These are phyloP conservation scores for Anas flavirostris DNA, from an alignment of 2,797 vertebrate genomes.

Conservation along the genomic window DNA sequence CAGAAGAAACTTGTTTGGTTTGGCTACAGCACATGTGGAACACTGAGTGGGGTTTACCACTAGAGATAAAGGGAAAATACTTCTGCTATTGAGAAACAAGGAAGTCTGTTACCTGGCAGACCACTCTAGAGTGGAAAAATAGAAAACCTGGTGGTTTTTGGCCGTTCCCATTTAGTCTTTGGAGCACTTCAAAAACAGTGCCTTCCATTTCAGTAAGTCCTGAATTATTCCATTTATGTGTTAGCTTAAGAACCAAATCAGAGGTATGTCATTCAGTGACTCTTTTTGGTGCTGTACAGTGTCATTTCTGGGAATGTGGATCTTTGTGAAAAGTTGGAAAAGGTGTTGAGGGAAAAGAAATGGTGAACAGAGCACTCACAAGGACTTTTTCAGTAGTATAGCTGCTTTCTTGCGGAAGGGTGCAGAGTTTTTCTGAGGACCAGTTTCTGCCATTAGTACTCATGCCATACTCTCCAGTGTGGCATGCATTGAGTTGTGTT, in stretches of 20 bases:
- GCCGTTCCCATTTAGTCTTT: not conserved
- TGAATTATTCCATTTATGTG: not conserved
- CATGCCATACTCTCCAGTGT: rapidly evolving
- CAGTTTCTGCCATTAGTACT: not conserved
- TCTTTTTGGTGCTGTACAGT: not conserved
- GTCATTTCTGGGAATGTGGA: not conserved
- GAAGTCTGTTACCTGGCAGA: not conserved
- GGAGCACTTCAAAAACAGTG: not conserved
- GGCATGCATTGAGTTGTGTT: not conserved
- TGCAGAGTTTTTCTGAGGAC: not conserved
- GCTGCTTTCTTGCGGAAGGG: not conserved
- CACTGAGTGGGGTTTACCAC: not conserved
- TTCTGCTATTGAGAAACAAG: not conserved
- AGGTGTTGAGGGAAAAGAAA: not conserved
- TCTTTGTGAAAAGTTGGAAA: not conserved
- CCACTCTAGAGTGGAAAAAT: not conserved
- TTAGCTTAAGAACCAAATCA: not conserved
- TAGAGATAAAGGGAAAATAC: not conserved
- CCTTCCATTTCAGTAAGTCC: not conserved
- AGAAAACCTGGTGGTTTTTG: not conserved
- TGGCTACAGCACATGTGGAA: not conserved
- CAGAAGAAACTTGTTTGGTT: not conserved
- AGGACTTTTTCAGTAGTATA: not conserved
- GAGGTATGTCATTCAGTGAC: not conserved
- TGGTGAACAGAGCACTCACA: not conserved